Percentiles rank a stretch among this genome's conserved stretches.
phyloP scores from a whole-genome alignment of 35 echinoderm and acorn worm genomes.

The Hemicentrotus pulcherrimus region DNA sequence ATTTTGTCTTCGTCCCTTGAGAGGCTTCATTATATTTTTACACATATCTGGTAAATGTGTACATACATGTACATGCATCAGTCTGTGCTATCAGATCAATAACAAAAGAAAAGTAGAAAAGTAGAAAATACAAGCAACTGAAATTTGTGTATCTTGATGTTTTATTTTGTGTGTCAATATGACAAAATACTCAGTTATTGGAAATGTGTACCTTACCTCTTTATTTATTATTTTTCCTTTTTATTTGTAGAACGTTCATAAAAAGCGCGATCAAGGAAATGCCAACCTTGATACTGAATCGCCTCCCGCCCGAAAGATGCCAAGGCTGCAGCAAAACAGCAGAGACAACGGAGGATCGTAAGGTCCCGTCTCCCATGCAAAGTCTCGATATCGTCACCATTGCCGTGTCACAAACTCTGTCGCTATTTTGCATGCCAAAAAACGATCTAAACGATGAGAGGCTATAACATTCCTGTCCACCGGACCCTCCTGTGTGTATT shows the following conservation, averaged over 20 bases:
- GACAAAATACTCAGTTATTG: too few relatives aligned
- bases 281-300: constrained; percentile 35
- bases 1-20: too few relatives aligned
- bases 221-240: not conserved
- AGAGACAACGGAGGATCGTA: constrained; percentile 21
- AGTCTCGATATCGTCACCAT: not conserved
- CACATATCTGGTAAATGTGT: too few relatives aligned
- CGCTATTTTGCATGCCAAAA: not conserved
- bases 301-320: constrained; percentile 30
- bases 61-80: too few relatives aligned
- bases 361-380: not conserved
- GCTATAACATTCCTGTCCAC: not conserved
- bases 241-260: constrained; percentile 27
- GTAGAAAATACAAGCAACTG: not conserved
- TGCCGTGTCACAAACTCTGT: not conserved
- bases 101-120: not conserved
- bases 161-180: too few relatives aligned
- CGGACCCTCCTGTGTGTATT: not conserved
- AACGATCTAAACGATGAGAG: not conserved
- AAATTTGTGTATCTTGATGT: not conserved
- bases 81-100: too few relatives aligned
- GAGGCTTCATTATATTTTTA: too few relatives aligned
- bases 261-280: constrained; percentile 50
- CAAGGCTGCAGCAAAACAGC: constrained; percentile 34
- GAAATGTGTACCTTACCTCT: not conserved